A percentile compares a stretch with the other conserved stretches of the same genome.
These are phyloP conservation scores for Oreotrochilus melanogaster DNA, from an alignment of 2,113 vertebrate species.

Conservation along the genomic window DNA sequence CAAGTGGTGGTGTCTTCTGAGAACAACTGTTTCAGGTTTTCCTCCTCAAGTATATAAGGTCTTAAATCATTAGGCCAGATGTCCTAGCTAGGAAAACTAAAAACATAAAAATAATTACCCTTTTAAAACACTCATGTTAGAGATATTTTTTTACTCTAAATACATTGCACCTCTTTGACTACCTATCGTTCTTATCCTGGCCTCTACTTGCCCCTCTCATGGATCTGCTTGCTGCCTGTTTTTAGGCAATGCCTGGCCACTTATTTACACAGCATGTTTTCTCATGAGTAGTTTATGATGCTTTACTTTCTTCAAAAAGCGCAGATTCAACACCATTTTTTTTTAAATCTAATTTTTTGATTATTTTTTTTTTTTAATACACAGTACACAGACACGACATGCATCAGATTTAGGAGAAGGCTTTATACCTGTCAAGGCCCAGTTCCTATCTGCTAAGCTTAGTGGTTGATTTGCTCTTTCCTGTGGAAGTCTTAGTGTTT, in stretches of 20 bases:
- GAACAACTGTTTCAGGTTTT: slow-evolving; percentile 42
- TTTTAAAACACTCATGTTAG: slow-evolving; percentile 11
- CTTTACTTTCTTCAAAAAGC: slow-evolving; percentile 74
- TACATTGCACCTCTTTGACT: slow-evolving; percentile 46
- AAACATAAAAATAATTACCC: background rate
- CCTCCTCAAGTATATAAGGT: slow-evolving; percentile 12
- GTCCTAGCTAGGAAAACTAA: slow-evolving; percentile 47
- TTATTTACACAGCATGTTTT: slow-evolving; percentile 65
- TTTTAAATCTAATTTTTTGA: background rate
- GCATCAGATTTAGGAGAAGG: slow-evolving; percentile 74
- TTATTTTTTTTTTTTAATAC: slow-evolving; percentile 66
- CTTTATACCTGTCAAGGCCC: slow-evolving; percentile 69
- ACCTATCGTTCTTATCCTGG: slow-evolving; percentile 17
- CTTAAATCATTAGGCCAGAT: slow-evolving; percentile 40
- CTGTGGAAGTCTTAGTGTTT: slow-evolving; percentile 83
- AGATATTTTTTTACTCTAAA: slow-evolving; percentile 31
- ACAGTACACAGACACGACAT: slow-evolving; percentile 82
- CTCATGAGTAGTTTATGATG: slow-evolving; percentile 71
- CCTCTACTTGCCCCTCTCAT: background rate
- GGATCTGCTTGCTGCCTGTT: slow-evolving; percentile 72
- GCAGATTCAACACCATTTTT: slow-evolving; percentile 74
- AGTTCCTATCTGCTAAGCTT: slow-evolving; percentile 97
- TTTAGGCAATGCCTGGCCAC: slow-evolving; percentile 65
- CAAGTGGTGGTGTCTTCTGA: background rate
- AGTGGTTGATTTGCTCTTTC: slow-evolving; percentile 90